Evolutionary conservation across 2,888 invertebrate genomes (phyloP), one percentile per base, ranked within the genome.

Genomic region (Ceraclea dissimilis): DNA sequence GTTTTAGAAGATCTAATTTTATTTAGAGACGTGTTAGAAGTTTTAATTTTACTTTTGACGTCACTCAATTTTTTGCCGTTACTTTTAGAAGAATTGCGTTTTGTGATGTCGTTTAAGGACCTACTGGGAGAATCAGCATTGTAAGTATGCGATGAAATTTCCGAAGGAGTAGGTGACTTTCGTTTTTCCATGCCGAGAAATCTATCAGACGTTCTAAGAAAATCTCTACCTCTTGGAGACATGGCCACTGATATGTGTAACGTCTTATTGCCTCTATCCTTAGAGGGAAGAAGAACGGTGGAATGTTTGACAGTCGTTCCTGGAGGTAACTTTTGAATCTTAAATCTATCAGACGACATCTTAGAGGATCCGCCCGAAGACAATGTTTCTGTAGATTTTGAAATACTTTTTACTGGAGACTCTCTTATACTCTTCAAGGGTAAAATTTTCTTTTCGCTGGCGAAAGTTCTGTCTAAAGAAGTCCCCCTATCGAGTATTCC

Each of bases 321-420:
- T 1, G 68, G 61, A 1, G 69, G 66, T 11, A 66, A 50, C n/a
- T 64, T 54, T 54, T 57, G 63, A 21, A 62, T 63, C 53, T 70
- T 71, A 61, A 69, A 69, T 8, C 60, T 62, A 0, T 70, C 72
- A 56, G 71, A 74, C 54, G 72, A 70, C 6, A 73, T 75, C 57
- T 73, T 73, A 60, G 78, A 78, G 0, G 81, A 81, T 65, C 83
- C 81, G 21, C 75, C 76, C 1, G 83, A 80, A 0, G 82, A 82
- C 43, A 79, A 70, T 2, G 84, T 66, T 54, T 80, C 80, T 0
- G 82, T 78, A 31, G 83, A 62, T 52, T 62, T 62, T 2, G 60
- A 60, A 1, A 57, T 34, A 19, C 31, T 22, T 54, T 58, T 60
- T 5, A 33, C 50, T n/a, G 56, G 57, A 18, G 58, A 59, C 39